These are phyloP conservation scores for Sitta carolinensis DNA, from an alignment of 2,797 vertebrate species.

Conservation along the genomic window DNA sequence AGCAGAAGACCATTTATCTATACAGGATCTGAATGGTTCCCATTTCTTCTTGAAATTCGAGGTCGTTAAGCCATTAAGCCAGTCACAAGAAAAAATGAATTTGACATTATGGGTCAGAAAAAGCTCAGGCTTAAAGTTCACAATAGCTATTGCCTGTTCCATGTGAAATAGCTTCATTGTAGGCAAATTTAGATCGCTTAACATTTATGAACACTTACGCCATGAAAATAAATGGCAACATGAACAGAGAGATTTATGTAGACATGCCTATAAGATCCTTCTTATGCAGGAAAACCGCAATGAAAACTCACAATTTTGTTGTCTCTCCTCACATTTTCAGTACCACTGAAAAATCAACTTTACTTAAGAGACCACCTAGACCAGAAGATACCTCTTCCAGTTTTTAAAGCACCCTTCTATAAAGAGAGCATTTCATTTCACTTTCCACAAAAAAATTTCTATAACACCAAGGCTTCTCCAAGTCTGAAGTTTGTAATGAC, in stretches of 20 bases:
- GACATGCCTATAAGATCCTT: neutral
- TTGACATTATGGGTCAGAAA: neutral
- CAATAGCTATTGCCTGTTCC: neutral
- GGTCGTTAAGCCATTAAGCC: neutral
- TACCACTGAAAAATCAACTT: neutral
- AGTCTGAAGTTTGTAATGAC: neutral
- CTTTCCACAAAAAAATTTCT: neutral
- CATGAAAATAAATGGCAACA: neutral
- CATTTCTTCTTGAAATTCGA: neutral
- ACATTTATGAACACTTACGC: neutral
- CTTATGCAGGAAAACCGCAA: neutral
- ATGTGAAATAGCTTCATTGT: neutral
- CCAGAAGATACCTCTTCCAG: neutral
- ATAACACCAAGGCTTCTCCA: neutral
- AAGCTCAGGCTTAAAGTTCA: neutral
- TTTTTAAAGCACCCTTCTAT: neutral
- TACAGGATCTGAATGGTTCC: neutral
- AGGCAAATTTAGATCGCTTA: neutral
- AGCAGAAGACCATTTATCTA: constrained; percentile 28
- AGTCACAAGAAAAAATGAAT: neutral
- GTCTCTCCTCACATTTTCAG: neutral
- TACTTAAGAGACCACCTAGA: neutral
- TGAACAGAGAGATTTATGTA: neutral
- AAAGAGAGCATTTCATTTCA: neutral
- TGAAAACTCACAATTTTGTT: neutral